Conservation (phyloP, 2,888 invertebrate species). For the Choristoneura rosaceana region DNA sequence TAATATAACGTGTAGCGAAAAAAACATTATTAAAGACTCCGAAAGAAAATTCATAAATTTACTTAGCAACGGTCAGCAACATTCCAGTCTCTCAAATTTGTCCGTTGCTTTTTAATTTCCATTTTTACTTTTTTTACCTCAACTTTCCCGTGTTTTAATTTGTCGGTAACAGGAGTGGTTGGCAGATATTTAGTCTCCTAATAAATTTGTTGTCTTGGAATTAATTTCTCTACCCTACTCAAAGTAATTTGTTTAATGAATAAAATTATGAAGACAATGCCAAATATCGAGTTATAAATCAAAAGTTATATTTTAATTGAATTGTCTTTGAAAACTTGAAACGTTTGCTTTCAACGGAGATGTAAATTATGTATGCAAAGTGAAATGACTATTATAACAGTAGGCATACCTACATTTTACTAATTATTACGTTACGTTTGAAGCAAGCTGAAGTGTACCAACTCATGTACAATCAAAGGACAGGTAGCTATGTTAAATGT, state of each 20-base stretch:
- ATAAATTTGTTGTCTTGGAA: constrained; percentile 14
- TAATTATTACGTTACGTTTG: neutral
- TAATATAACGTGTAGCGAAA: no score
- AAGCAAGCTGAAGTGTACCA: neutral
- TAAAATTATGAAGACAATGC: neutral
- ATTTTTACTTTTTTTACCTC: constrained; percentile 11
- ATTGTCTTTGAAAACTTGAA: neutral
- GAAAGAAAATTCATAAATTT: neutral
- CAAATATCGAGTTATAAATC: neutral
- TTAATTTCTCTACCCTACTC: neutral
- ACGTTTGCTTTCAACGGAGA: neutral
- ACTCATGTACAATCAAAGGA: neutral
- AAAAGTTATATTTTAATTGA: constrained; percentile 2
- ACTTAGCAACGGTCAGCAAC: neutral
- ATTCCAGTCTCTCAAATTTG: neutral
- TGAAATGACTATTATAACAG: neutral
- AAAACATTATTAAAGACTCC: neutral
- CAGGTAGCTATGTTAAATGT: neutral
- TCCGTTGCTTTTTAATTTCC: constrained; percentile 4
- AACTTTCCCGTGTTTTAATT: constrained; percentile 26
- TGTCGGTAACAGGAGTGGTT: constrained; percentile 11
- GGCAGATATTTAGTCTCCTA: constrained; percentile 13
- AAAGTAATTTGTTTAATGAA: constrained; percentile 4
- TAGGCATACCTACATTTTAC: neutral
- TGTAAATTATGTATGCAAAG: neutral